Evolutionary conservation across 2,888 invertebrate genomes (phyloP).

Genomic region (Acheta domesticus): DNA sequence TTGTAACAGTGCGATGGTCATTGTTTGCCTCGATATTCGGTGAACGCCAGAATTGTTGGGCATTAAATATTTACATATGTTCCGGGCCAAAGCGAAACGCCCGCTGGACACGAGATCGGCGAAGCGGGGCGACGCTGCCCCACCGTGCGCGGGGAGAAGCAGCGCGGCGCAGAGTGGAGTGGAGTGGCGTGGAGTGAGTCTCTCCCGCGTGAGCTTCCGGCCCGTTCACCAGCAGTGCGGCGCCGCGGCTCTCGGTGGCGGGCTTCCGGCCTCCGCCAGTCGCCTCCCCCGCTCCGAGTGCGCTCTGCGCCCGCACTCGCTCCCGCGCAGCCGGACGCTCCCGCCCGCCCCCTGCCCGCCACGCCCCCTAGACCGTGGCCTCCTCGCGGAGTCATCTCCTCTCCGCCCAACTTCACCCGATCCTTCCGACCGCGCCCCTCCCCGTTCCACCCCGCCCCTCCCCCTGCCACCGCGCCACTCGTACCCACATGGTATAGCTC

Average conservation of each 20-base stretch:
- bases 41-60: not conserved
- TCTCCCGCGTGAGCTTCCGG: not conserved
- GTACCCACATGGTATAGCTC: no score
- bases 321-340: not conserved
- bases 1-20: no score
- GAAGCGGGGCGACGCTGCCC: not conserved
- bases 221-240: not conserved
- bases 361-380: not conserved
- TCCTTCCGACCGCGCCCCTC: no score
- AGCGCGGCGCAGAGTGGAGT: not conserved
- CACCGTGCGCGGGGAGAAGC: not conserved
- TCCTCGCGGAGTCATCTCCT: not conserved
- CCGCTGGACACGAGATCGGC: not conserved
- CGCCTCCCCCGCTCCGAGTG: not conserved
- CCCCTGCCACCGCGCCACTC: no score
- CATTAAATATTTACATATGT: slow-evolving; percentile 6
- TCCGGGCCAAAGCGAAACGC: not conserved
- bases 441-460: no score
- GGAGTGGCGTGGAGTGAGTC: not conserved
- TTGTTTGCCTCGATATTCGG: not conserved
- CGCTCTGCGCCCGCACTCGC: not conserved
- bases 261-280: not conserved
- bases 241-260: not conserved
- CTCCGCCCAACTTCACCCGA: not conserved
- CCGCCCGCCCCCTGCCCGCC: not conserved